Percentiles rank a stretch among this genome's conserved stretches.
Conservation (phyloP, 2,888 invertebrate genomes). For the Drosophila meridionalis region DNA sequence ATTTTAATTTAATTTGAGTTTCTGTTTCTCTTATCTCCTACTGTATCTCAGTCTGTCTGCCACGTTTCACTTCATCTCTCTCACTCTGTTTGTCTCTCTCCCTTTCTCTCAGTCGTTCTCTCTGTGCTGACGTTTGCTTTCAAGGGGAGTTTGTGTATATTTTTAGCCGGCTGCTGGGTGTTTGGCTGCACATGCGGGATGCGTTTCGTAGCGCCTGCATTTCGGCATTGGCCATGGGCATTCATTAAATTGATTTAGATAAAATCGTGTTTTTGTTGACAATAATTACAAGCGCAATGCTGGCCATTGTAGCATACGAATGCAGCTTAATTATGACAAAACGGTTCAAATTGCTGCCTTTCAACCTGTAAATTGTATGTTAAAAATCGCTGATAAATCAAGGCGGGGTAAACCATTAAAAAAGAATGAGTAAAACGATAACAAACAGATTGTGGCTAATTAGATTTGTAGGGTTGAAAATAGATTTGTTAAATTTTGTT, state of each 20-base stretch:
- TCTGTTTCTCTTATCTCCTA: slow-evolving; percentile 72
- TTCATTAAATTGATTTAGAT: slow-evolving; percentile 79
- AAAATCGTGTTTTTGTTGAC: slow-evolving; percentile 66
- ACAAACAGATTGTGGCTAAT: slow-evolving; percentile 1
- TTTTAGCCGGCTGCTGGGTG: slow-evolving; percentile 46
- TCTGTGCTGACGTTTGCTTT: slow-evolving; percentile 23
- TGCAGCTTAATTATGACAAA: slow-evolving; percentile 57
- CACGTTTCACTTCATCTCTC: slow-evolving; percentile 1
- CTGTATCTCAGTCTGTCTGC: slow-evolving; percentile 34
- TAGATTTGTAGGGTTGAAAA: slow-evolving; percentile 11
- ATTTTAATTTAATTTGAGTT: slow-evolving; percentile 81
- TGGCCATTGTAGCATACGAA: slow-evolving; percentile 29
- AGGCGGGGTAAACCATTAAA: background rate
- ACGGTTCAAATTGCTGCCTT: slow-evolving; percentile 38
- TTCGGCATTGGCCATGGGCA: slow-evolving; percentile 38
- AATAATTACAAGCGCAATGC: slow-evolving; percentile 55
- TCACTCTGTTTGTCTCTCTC: background rate
- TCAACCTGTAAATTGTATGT: slow-evolving; percentile 20
- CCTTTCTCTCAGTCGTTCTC: background rate
- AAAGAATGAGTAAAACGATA: background rate
- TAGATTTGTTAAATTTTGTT: background rate
- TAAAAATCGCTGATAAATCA: slow-evolving; percentile 38
- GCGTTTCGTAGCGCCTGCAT: slow-evolving; percentile 53
- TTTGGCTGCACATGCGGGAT: slow-evolving; percentile 59
- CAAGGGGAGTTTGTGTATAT: slow-evolving; percentile 41